Base-by-base conservation (phyloP, 2,888 invertebrate genomes). In the Hirudinaria manillensis region DNA sequence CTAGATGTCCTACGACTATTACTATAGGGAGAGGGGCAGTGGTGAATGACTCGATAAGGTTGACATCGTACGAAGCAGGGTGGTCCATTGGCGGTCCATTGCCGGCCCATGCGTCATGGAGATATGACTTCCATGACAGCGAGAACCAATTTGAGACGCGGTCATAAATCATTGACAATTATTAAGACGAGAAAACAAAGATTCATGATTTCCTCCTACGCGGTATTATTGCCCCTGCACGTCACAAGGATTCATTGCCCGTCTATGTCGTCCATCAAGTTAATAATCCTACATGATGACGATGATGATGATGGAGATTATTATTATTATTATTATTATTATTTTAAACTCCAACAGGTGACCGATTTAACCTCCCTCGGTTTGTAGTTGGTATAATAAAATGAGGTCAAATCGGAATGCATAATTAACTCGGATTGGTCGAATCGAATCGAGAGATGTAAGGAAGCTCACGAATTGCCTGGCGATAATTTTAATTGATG, bases 81-180 rank as follows among this genome's bases (percentile, higher is more conserved):
- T 16, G 45, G 45, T 10, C n/a, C n/a, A n/a, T n/a, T n/a, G n/a
- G n/a, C 10, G 38, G 38, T 38, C 10, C 13, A 7, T 21, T 27
- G 61, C 1, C 19, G 2, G 51, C 10, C 16, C 72, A 72, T 72
- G 21, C 27, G 38, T 70, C 70, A 36, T 72, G 56, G 29, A 32
- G 27, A 72, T 72, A 72, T 72, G 72, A 72, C 36, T 72, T 21
- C 29, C 13, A 32, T 72, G 72, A 72, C 72, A 72, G 72, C 55
- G 34, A 27, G 72, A 56, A 72, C 45, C 72, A 72, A 72, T 72
- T 72, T 53, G 55, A 56, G 34, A 34, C 21, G 2, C 19, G 55
- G 21, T 27, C 53, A 53, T 72, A 72, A 72, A 72, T 72, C 72
- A 72, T 55, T 27, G 72, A 53, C 72, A 72, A 72, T 72, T 51